phyloP scores from a whole-genome alignment of 2,888 invertebrate genomes.

The Andricus quercusramuli region DNA sequence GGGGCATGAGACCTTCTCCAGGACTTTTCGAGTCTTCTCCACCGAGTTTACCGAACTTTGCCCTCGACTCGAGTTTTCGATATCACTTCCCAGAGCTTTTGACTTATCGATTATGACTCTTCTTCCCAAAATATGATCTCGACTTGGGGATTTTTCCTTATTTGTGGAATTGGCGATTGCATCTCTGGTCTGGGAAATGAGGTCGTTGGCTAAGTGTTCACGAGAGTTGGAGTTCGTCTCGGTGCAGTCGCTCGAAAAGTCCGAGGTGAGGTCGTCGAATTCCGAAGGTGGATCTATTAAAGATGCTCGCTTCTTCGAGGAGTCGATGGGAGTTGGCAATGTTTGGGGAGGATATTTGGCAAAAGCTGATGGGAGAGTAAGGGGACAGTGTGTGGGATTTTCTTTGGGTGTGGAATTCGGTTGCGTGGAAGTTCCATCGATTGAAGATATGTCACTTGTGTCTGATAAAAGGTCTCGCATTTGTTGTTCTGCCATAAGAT shows the following conservation, averaged over 20 bases:
- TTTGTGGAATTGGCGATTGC: background rate
- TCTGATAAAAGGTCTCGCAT: slow-evolving; percentile 89
- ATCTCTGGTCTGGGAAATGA: background rate
- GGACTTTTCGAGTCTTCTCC: slow-evolving; percentile 59
- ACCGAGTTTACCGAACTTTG: slow-evolving; percentile 46
- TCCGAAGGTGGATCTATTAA: slow-evolving; percentile 78
- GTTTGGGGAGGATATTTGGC: slow-evolving; percentile 66
- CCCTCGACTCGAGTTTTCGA: slow-evolving; percentile 45
- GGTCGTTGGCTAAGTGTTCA: slow-evolving; percentile 53
- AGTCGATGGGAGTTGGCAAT: slow-evolving; percentile 41
- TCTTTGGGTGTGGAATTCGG: slow-evolving; percentile 31
- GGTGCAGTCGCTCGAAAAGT: slow-evolving; percentile 72
- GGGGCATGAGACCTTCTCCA: slow-evolving; percentile 57
- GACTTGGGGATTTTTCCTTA: slow-evolving; percentile 33
- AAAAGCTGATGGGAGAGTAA: slow-evolving; percentile 76
- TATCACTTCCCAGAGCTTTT: slow-evolving; percentile 65
- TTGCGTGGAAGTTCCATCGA: slow-evolving; percentile 58
- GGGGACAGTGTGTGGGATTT: slow-evolving; percentile 54
- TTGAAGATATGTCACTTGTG: slow-evolving; percentile 78
- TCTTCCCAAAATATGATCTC: slow-evolving; percentile 62
- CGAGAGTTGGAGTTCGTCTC: slow-evolving; percentile 70
- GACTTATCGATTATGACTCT: slow-evolving; percentile 72
- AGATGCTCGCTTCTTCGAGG: slow-evolving; percentile 70
- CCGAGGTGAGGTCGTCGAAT: slow-evolving; percentile 75
- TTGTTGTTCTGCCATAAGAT: slow-evolving; percentile 89